phyloP scores from a whole-genome alignment of 2,888 invertebrate genomes.

The Dinocampus coccinellae region DNA sequence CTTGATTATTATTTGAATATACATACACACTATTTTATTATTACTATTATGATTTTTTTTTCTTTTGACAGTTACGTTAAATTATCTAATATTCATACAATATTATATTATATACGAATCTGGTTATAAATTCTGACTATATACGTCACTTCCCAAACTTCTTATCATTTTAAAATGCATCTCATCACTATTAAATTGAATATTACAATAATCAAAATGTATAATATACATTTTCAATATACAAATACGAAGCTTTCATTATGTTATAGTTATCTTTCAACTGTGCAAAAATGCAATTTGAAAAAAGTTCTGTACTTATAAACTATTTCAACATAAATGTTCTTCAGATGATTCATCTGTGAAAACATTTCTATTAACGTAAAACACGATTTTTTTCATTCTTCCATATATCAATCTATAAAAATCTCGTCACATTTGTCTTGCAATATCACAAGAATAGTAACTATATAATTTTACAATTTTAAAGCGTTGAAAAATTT shows the following conservation, averaged over 20 bases:
- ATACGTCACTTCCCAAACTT: neutral
- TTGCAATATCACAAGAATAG: too few species aligned
- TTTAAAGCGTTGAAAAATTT: neutral
- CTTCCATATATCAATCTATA: too few species aligned
- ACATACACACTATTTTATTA: neutral
- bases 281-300: neutral
- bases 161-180: too few species aligned
- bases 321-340: neutral
- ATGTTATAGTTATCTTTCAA: neutral
- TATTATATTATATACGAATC: neutral
- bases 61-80: slow-evolving; percentile 20
- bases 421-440: too few species aligned
- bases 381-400: neutral
- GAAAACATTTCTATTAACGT: neutral
- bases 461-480: slow-evolving; percentile 25
- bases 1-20: slow-evolving; percentile 12
- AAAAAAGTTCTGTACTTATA: too few species aligned
- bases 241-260: neutral
- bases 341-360: neutral
- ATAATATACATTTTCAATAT: neutral
- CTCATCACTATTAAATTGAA: neutral
- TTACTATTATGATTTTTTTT: too few species aligned
- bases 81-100: slow-evolving; percentile 21
- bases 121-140: neutral
- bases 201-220: neutral